Base-by-base conservation (phyloP, 1,140 invertebrate genomes). In the Camponotus floridanus region DNA sequence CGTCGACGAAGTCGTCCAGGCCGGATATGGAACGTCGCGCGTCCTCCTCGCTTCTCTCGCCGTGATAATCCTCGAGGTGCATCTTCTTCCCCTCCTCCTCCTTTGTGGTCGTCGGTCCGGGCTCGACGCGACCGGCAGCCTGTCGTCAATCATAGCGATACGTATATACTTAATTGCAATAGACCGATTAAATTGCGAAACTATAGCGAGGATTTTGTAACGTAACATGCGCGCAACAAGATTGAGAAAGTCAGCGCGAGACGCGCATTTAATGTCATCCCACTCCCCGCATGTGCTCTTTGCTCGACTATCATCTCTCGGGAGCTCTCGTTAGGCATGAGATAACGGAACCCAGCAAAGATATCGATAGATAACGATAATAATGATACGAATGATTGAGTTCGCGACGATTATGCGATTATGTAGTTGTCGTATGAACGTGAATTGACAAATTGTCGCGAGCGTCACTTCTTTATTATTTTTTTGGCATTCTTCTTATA, bases 31-130 rank as follows among this genome's bases (percentile, higher is more conserved):
- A 45, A 0, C 71, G 80, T 9, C 85, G 88, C 5, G 84, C 73
- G 18, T 86, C 67, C 59, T 84, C 89, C 33, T 88, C 89, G 78
- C 55, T 80, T n/a, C 83, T 80, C 42, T 76, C 79, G 62, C 36
- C 78, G 73, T 70, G 88, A 3, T 86, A 90, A 21, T 91, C 84
- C 21, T 91, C 90, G 15, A 91, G 85, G 57, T 91, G 88, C 91
- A 91, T 91, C 64, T 71, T 51, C 45, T 62, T 26, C 26, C 36
- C 21, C 57, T 39, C 36, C 48, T 48, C 21, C 57, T 59, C 64
- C 33, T 39, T 61, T 5, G 21, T 64, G n/a, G 33, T 78, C 76
- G 76, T 83, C 68, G 79, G 18, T 83, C 39, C 79, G 79, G 39
- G 76, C 79, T 45, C 79, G 79, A 73, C 39, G 78, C 51, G 65